Evolutionary conservation across 2,113 vertebrate genomes (phyloP).

Genomic region (Lophotis ruficrista): DNA sequence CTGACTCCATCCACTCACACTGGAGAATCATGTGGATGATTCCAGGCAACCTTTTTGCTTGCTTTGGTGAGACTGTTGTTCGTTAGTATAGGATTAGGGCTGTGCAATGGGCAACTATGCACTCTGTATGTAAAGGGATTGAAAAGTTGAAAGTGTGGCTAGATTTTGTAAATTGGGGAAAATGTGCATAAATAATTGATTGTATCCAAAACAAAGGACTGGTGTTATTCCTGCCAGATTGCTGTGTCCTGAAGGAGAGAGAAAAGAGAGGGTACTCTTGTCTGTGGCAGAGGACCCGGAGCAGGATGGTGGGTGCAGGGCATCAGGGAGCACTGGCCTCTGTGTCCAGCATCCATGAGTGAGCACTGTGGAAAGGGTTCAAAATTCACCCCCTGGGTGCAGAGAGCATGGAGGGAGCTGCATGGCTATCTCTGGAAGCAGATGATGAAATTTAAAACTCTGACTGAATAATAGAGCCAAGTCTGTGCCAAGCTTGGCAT

Average conservation of each 20-base stretch:
- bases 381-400: neutral
- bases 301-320: neutral
- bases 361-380: neutral
- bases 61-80: neutral
- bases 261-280: neutral
- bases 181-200: neutral
- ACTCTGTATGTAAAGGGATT: neutral
- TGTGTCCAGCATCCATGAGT: rapidly evolving
- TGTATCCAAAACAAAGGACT: neutral
- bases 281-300: neutral
- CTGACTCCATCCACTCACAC: neutral
- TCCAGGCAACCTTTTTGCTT: neutral
- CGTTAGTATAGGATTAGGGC: neutral
- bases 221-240: neutral
- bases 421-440: neutral
- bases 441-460: neutral
- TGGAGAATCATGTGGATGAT: neutral
- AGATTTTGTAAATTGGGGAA: neutral
- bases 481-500: neutral
- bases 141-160: neutral
- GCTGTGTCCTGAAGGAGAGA: neutral
- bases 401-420: neutral
- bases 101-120: neutral
- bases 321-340: rapidly evolving
- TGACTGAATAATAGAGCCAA: neutral